These are phyloP conservation scores for Ophion ellenae DNA, from an alignment of 2,888 invertebrate genomes.

Conservation along the genomic window DNA sequence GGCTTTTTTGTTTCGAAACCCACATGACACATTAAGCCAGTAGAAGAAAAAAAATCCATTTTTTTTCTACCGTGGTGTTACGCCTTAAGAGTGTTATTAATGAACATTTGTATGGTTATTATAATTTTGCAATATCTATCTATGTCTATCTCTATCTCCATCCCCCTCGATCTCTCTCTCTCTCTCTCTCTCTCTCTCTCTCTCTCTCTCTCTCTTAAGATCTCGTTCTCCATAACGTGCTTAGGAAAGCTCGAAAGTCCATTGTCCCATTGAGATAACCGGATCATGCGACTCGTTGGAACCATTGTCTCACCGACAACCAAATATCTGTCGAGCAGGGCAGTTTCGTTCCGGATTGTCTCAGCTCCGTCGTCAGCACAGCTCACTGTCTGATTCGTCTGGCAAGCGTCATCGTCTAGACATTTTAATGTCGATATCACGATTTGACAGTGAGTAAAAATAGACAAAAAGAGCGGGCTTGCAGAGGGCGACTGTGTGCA, in stretches of 20 bases:
- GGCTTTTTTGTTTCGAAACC: too few species aligned
- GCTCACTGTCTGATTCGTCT: neutral
- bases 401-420: neutral
- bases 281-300: slow-evolving; percentile 21
- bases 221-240: slow-evolving; percentile 38
- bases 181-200: neutral
- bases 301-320: slow-evolving; percentile 9
- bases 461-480: neutral
- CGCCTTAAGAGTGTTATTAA: too few species aligned
- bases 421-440: neutral
- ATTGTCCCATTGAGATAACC: slow-evolving; percentile 24
- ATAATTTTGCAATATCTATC: too few species aligned
- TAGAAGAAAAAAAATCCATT: too few species aligned
- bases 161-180: neutral
- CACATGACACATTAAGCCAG: too few species aligned
- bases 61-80: too few species aligned
- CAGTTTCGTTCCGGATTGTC: neutral
- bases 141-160: slow-evolving; percentile 3
- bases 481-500: too few species aligned
- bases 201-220: neutral
- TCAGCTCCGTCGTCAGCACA: neutral
- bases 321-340: neutral
- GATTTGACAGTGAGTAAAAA: neutral
- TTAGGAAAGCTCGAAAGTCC: slow-evolving; percentile 37
- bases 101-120: too few species aligned